These are phyloP conservation scores for Etheostoma perlongum DNA, from an alignment of 2,797 vertebrate genomes.

Conservation along the genomic window DNA sequence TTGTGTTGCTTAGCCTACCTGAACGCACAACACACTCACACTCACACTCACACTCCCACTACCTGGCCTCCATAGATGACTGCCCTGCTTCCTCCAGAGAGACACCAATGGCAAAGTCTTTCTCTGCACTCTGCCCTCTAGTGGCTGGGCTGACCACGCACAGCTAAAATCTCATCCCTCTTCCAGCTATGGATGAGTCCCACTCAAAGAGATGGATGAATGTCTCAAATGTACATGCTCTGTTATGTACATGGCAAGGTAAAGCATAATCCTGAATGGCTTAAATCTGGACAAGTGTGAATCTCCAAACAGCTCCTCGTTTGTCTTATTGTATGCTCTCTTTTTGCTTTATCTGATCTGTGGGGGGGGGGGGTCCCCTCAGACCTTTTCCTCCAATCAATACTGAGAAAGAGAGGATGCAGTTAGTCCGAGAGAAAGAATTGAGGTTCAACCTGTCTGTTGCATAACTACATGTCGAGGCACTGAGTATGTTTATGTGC, in stretches of 20 bases:
- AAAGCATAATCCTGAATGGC: constrained; percentile 74
- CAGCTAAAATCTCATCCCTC: constrained; percentile 72
- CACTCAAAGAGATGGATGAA: constrained; percentile 70
- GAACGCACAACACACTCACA: constrained; percentile 6
- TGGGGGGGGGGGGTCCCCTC: constrained; percentile 5
- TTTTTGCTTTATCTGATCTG: constrained; percentile 18
- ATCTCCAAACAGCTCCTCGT: constrained; percentile 60
- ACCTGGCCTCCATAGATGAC: constrained; percentile 57
- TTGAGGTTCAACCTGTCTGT: constrained; percentile 66
- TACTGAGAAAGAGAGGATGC: constrained; percentile 26
- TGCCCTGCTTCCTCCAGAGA: constrained; percentile 67
- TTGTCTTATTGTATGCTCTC: constrained; percentile 19
- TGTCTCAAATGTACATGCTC: constrained; percentile 80
- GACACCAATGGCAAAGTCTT: constrained; percentile 47
- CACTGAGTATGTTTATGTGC: constrained; percentile 58
- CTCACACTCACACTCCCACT: constrained; percentile 12
- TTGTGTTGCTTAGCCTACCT: constrained; percentile 6
- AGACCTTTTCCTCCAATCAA: constrained; percentile 11
- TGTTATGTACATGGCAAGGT: constrained; percentile 81
- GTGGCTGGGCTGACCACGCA: constrained; percentile 70
- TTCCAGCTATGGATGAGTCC: constrained; percentile 69
- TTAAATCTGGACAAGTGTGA: constrained; percentile 56
- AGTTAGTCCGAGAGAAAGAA: constrained; percentile 30
- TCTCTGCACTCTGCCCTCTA: constrained; percentile 70
- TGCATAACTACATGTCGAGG: constrained; percentile 35